Evolutionary conservation across 1,140 invertebrate species (phyloP).

Genomic region (Caenorhabditis inopinata): DNA sequence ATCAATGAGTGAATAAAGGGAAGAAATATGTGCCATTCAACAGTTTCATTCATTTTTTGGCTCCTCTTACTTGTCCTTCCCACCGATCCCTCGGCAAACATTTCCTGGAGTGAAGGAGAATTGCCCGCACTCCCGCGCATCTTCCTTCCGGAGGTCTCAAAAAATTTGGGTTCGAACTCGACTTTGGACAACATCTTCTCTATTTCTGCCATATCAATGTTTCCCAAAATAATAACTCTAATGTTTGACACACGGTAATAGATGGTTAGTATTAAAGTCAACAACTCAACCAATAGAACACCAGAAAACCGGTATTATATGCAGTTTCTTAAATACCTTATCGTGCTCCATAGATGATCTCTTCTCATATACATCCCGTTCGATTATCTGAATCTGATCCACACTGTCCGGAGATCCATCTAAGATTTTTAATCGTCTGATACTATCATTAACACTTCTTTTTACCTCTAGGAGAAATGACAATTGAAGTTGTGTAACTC

Average conservation of each 20-base stretch:
- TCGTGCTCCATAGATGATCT: not conserved
- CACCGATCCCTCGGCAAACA: slow-evolving; percentile 28
- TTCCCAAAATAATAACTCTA: not conserved
- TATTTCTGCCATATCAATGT: not conserved
- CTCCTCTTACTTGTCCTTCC: slow-evolving; percentile 30
- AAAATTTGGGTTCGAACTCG: not conserved
- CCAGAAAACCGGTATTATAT: not conserved
- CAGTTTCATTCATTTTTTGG: slow-evolving; percentile 4
- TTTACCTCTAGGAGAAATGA: slow-evolving; percentile 57
- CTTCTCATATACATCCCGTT: slow-evolving; percentile 12
- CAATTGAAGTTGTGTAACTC: slow-evolving; percentile 60
- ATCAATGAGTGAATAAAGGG: not conserved
- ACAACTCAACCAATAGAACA: slow-evolving; percentile 7
- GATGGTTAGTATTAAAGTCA: not conserved
- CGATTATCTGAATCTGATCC: slow-evolving; percentile 14
- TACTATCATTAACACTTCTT: slow-evolving; percentile 45
- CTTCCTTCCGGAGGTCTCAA: slow-evolving; percentile 20
- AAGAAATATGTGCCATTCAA: not conserved
- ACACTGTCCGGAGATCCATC: not conserved
- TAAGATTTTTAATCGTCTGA: slow-evolving; percentile 48
- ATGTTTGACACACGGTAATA: slow-evolving; percentile 7
- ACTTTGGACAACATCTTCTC: no score
- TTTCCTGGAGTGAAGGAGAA: slow-evolving; percentile 23
- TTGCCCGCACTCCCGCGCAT: not conserved
- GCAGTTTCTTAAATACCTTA: not conserved